phyloP scores from a whole-genome alignment of 2,888 invertebrate species.

The Diaperis boleti region DNA sequence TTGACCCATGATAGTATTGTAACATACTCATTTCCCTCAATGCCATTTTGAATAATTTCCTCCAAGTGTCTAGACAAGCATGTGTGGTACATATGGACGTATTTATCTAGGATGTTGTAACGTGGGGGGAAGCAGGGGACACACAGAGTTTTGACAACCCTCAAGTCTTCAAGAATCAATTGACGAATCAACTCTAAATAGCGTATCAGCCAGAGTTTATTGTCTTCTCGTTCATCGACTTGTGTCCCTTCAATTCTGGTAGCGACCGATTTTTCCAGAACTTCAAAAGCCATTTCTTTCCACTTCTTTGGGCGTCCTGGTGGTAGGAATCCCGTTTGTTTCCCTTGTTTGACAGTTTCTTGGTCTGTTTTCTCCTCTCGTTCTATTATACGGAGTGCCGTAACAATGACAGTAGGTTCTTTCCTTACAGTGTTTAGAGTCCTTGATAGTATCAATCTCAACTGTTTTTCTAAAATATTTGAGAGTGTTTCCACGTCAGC shows the following conservation, averaged over 20 bases:
- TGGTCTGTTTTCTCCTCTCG: slow-evolving; percentile 96
- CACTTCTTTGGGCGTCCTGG: slow-evolving; percentile 95
- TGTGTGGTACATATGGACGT: slow-evolving; percentile 93
- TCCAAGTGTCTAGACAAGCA: slow-evolving; percentile 86
- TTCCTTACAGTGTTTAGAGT: slow-evolving; percentile 95
- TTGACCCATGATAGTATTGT: slow-evolving; percentile 93
- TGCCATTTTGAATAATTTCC: slow-evolving; percentile 86
- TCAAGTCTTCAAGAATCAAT: slow-evolving; percentile 89
- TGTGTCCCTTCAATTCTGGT: slow-evolving; percentile 95
- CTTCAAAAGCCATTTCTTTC: slow-evolving; percentile 87
- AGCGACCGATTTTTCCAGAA: slow-evolving; percentile 82
- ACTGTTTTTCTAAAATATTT: slow-evolving; percentile 88
- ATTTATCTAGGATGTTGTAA: slow-evolving; percentile 92
- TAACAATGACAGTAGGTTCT: slow-evolving; percentile 95
- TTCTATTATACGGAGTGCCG: slow-evolving; percentile 95
- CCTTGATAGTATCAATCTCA: slow-evolving; percentile 88
- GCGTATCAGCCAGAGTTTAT: slow-evolving; percentile 96
- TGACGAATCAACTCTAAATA: slow-evolving; percentile 90
- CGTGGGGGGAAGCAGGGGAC: slow-evolving; percentile 96
- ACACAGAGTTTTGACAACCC: slow-evolving; percentile 90
- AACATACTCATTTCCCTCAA: slow-evolving; percentile 97
- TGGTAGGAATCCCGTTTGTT: slow-evolving; percentile 89
- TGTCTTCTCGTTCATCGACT: slow-evolving; percentile 88
- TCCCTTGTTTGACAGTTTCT: slow-evolving; percentile 82
- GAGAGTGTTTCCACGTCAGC: slow-evolving; percentile 94